Evolutionary conservation across 1,140 invertebrate species (phyloP).

Genomic region (Halotydeus destructor): DNA sequence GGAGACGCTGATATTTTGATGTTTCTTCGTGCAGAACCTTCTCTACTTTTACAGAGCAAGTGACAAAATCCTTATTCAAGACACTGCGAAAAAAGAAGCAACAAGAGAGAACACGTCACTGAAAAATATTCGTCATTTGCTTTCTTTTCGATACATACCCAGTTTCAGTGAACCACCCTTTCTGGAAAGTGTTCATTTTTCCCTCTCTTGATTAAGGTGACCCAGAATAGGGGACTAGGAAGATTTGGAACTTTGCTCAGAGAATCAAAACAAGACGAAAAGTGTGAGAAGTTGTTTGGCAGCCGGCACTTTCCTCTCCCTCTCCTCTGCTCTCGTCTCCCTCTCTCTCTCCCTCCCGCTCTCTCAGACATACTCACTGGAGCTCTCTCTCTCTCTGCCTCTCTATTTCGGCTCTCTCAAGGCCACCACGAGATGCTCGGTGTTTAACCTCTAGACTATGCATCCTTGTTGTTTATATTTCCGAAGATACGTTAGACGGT

Average conservation of each 20-base stretch:
- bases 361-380: too few relatives aligned
- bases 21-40: constrained; percentile 56
- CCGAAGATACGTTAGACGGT: background rate
- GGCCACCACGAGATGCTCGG: background rate
- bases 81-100: too few relatives aligned
- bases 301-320: background rate
- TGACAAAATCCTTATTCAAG: constrained; percentile 73
- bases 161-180: constrained; percentile 78
- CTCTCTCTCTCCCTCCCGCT: background rate
- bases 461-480: background rate
- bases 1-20: constrained; percentile 71
- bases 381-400: too few relatives aligned
- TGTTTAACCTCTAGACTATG: background rate
- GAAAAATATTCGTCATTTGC: too few relatives aligned
- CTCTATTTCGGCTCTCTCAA: too few relatives aligned
- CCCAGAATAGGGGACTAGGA: background rate
- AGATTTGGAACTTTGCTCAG: too few relatives aligned
- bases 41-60: constrained; percentile 61
- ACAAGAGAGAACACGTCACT: too few relatives aligned
- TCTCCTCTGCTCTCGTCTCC: background rate
- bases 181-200: constrained; percentile 40
- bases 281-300: background rate
- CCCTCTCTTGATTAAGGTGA: too few relatives aligned
- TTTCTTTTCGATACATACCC: too few relatives aligned
- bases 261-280: background rate